Base-by-base conservation (phyloP, 2,113 vertebrate species). In the Bothrops jararaca region DNA sequence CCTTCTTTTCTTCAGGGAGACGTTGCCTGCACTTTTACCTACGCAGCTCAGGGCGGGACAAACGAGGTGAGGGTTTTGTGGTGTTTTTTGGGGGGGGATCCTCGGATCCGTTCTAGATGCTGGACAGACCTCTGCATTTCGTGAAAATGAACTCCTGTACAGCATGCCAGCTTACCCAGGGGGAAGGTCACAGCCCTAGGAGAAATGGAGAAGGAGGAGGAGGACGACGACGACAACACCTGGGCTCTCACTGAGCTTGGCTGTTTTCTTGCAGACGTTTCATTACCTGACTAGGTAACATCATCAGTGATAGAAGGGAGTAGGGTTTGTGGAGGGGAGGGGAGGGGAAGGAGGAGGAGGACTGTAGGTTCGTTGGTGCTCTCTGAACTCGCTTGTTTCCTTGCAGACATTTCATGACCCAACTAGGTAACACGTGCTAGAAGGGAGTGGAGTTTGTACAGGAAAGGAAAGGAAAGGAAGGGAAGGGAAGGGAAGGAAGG, bases 31-130 rank as follows among this genome's bases (percentile, higher is more conserved):
- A 95, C 96, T 6, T 99, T 99, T 96, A 99, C 99, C 0, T 99
- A 99, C 0, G 98, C 98, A 1, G 98, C 98, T 94, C 99, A 99
- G 97, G 99, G 99, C 89, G 99, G 99, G 89, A 99, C 99, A 1
- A 99, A 99, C 7, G 99, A 99, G 98, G 99, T 99, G 94, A 98
- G 98, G 98, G 56, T 2, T 12, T 0, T 29, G 29, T 45, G 3
- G 3, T 45, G 12, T 64, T 11, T 1, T 4, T 93, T 48, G n/a
- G n/a, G n/a, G n/a, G n/a, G n/a, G 23, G 7, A 13, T 34, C 34
- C 54, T 45, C 5, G 0, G 0, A 0, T 5, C 0, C 5, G 1
- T 24, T 13, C 3, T 23, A 2, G 1, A 1, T 20, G 1, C 15
- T 26, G 10, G 5, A 5, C 22, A 15, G 22, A 9, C 13, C 24